Evolutionary conservation across 2,113 vertebrate species (phyloP), one percentile per base, ranked within the genome.

Genomic region (Notarius quadriscutis): DNA sequence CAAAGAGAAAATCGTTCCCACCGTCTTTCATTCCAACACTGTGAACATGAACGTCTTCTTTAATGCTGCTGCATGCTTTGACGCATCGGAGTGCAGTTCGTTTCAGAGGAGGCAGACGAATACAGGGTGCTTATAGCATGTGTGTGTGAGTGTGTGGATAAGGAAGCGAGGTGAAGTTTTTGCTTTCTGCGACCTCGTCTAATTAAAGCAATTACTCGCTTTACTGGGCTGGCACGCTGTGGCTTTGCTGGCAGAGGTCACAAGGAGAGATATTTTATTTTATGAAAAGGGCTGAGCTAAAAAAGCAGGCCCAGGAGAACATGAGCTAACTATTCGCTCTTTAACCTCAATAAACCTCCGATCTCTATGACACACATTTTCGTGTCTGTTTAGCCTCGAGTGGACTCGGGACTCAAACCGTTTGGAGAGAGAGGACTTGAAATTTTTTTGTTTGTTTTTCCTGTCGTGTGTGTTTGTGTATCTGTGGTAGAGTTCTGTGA

Each of bases 151-250:
- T 65, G 85, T 85, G 81, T 34, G 82, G 74, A 87, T 86, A 86
- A 88, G 82, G 50, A 84, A 86, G 53, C 86, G 89, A 89, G 89
- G 88, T 91, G 85, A 88, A 90, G 89, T 89, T 90, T 90, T 90
- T 83, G 72, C 85, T 84, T 91, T 87, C 86, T 81, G 86, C 58
- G 69, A 89, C 89, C 85, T 90, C 83, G 60, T 85, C 87, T 91
- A 91, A 91, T 91, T 91, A 88, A 89, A 90, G 84, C 89, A 88
- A 90, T 91, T 90, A 91, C 87, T 85, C 88, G 91, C 89, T 90
- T 91, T 91, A 90, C 89, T 91, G 89, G 74, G 82, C 89, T 80
- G 91, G 81, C 53, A 85, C 83, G 72, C 87, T 4, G 67, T 89
- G 81, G 80, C 63, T 72, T 85, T 83, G 87, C 71, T 84, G 78